These are phyloP conservation scores for Rhagophthalmus giganteus DNA, from an alignment of 2,888 invertebrate genomes.

Conservation along the genomic window DNA sequence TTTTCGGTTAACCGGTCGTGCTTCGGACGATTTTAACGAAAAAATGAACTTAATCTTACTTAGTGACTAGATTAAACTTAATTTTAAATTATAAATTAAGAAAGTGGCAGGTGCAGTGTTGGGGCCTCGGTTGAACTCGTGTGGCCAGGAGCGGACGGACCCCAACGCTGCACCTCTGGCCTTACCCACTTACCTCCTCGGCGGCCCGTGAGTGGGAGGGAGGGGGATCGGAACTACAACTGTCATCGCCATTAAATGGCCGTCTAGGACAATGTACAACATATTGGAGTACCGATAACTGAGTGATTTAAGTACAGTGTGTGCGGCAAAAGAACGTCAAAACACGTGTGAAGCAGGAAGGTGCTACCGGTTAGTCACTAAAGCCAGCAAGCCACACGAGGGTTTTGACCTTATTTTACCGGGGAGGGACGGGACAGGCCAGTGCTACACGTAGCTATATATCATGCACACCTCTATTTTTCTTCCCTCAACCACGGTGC, in stretches of 20 bases:
- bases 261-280: conserved; percentile 64
- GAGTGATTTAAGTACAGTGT: conserved; percentile 41
- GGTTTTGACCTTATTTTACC: conserved; percentile 58
- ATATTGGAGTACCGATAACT: conserved; percentile 52
- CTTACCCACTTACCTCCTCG: conserved; percentile 58
- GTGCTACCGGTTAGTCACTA: conserved; percentile 58
- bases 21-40: neutral
- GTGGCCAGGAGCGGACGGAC: conserved; percentile 57
- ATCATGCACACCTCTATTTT: conserved; percentile 99
- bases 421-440: conserved; percentile 57
- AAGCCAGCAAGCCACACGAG: conserved; percentile 57
- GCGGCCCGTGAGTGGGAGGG: conserved; percentile 57
- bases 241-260: conserved; percentile 61
- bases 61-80: conserved; percentile 18
- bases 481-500: conserved; percentile 99
- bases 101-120: conserved; percentile 40
- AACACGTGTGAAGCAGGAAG: conserved; percentile 57
- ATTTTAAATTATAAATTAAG: conserved; percentile 6
- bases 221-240: conserved; percentile 55
- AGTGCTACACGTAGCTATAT: conserved; percentile 68
- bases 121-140: conserved; percentile 50
- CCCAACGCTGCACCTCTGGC: conserved; percentile 63
- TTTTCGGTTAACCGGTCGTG: neutral
- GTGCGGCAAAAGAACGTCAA: conserved; percentile 58
- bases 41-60: conserved; percentile 5